Conservation (phyloP, 2,113 vertebrate species). For the Daphoenositta chrysoptera region DNA sequence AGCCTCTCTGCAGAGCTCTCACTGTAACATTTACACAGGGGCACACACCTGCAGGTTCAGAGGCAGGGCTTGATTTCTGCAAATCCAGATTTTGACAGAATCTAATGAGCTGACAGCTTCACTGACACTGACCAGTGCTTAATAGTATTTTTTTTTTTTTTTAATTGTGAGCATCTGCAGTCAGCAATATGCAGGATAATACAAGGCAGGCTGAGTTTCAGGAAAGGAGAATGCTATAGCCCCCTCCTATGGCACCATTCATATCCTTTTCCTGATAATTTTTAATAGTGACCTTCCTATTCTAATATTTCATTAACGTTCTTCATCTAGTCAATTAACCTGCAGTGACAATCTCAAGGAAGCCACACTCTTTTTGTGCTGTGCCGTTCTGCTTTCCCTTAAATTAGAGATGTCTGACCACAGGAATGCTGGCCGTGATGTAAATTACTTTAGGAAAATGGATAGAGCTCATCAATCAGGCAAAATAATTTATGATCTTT, state of each 20-base stretch:
- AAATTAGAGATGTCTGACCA: neutral
- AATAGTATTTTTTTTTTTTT: neutral
- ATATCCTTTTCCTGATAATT: neutral
- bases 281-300: neutral
- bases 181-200: neutral
- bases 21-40: neutral
- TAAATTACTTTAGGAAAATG: constrained; percentile 54
- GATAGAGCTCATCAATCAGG: constrained; percentile 47
- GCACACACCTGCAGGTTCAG: rapidly evolving
- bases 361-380: neutral
- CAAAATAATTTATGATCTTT: constrained; percentile 52
- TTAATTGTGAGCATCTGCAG: neutral
- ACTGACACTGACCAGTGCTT: neutral
- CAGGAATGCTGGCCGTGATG: constrained; percentile 10
- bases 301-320: neutral
- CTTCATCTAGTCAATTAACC: neutral
- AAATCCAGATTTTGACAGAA: neutral
- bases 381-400: neutral
- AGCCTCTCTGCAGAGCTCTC: neutral
- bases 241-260: neutral
- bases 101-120: neutral
- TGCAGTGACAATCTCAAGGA: neutral
- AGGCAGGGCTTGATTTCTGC: neutral
- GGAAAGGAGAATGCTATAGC: neutral
- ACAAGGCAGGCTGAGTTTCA: neutral